Conservation (phyloP, 2,797 vertebrate species). For the Microchirus variegatus region DNA sequence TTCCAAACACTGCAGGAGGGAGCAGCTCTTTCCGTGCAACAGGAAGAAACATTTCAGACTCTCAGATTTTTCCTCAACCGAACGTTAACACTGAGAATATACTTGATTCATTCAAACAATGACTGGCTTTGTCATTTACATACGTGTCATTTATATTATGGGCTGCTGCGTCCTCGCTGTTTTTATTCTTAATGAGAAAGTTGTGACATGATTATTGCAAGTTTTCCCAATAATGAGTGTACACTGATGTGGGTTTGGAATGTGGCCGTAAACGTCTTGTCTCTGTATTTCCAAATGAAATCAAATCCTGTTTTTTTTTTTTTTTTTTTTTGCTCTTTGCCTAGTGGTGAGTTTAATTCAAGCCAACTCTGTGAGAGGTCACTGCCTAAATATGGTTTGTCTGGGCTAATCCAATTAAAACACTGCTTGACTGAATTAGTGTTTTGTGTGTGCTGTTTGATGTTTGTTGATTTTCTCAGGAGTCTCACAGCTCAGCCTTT, state of each 20-base stretch:
- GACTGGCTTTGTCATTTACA: neutral
- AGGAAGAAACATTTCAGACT: constrained; percentile 49
- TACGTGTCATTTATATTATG: constrained; percentile 6
- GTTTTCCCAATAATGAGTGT: constrained; percentile 18
- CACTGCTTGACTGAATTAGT: constrained; percentile 27
- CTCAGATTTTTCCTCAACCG: constrained; percentile 32
- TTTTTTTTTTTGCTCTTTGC: constrained; percentile 19
- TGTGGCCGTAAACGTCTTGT: constrained; percentile 19
- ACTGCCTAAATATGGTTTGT: constrained; percentile 23
- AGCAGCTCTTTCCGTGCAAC: constrained; percentile 46
- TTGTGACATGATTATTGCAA: constrained; percentile 7
- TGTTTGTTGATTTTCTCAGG: constrained; percentile 32
- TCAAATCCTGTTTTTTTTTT: constrained; percentile 27
- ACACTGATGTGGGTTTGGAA: constrained; percentile 6
- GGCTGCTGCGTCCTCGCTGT: no score
- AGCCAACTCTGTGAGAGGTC: constrained; percentile 18
- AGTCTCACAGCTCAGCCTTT: constrained; percentile 16
- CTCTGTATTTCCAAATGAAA: constrained; percentile 20
- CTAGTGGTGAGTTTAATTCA: constrained; percentile 29
- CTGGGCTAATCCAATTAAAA: constrained; percentile 46
- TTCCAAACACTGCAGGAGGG: constrained; percentile 67
- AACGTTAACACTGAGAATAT: constrained; percentile 15
- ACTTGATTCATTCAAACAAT: constrained; percentile 21
- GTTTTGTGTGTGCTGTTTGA: constrained; percentile 8
- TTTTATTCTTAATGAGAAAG: neutral